Evolutionary conservation across 2,797 vertebrate species (phyloP), one percentile per base, ranked within the genome.

Genomic region (Falco naumanni): DNA sequence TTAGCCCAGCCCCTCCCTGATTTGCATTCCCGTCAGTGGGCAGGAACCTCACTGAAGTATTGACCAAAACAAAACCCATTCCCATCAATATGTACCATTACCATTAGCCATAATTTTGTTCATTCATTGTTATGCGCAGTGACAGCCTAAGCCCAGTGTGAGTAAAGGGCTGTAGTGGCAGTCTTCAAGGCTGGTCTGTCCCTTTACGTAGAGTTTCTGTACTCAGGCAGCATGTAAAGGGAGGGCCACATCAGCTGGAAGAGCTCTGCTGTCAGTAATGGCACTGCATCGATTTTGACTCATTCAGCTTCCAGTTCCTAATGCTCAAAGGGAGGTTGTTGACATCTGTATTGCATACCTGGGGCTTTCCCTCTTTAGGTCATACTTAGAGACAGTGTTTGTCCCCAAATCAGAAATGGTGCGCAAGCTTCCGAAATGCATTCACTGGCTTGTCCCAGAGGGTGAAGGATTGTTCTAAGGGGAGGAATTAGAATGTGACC

Each of bases 21-120:
- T 74, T 81, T 59, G 48, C 69, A 82, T 60, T 65, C 56, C 56
- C 1, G 4, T 28, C 56, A 68, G 51, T 2, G 31, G 28, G 45
- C 53, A 83, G 64, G 65, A 88, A 76, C 48, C 37, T 95, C 91
- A 69, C 2, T 93, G 96, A 96, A 96, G 94, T 91, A 94, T 63
- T 86, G 91, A 95, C 84, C 89, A 93, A 92, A 93, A 94, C 74
- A 63, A 86, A 90, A 90, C 14, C 26, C 18, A 53, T 90, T 79
- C 56, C 60, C 60, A 79, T 89, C 70, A 53, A 82, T 75, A 43
- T 3, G 4, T 15, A 71, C 89, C 41, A 57, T 47, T 92, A 78
- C 72, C 13, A 34, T 16, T 66, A 90, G 78, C 50, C 87, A 33
- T 24, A 56, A 61, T 84, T 90, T 90, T 61, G 12, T 60, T 90